phyloP scores from a whole-genome alignment of 2,113 vertebrate species.

The Erythrolamprus reginae region DNA sequence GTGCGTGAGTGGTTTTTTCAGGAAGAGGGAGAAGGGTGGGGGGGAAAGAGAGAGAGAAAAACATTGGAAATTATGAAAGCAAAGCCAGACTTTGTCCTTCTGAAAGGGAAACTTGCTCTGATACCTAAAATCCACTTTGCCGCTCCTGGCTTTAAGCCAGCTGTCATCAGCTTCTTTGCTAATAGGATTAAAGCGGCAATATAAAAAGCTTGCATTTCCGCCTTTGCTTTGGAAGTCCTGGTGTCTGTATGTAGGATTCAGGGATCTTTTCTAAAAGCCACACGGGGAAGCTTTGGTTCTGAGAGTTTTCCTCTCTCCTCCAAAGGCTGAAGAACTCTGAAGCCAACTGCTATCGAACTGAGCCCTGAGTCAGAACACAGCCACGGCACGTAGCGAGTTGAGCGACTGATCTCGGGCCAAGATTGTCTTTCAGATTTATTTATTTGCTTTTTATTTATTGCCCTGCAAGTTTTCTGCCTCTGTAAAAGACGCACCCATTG shows the following conservation, averaged over 20 bases:
- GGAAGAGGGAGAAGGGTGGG: background rate
- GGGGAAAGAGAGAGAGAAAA: background rate
- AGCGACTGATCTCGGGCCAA: background rate
- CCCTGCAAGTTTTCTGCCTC: background rate
- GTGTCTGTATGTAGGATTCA: background rate
- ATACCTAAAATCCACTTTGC: background rate
- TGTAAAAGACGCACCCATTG: no score
- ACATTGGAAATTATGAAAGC: background rate
- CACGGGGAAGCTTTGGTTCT: background rate
- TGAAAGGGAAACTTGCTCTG: accelerated
- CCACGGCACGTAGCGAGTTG: background rate
- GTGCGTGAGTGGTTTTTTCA: background rate
- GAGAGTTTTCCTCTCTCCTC: no score
- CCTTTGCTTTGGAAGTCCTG: background rate
- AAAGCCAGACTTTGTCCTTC: background rate
- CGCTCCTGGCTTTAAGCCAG: background rate
- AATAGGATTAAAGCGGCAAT: no score
- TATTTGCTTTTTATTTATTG: background rate
- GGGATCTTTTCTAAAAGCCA: background rate
- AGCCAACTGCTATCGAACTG: background rate
- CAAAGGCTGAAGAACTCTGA: background rate
- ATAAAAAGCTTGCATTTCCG: background rate
- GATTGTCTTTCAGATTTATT: background rate
- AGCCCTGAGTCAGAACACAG: background rate
- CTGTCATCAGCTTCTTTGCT: background rate